These are phyloP conservation scores for Altica lythri DNA, from an alignment of 2,888 invertebrate species.

Conservation along the genomic window DNA sequence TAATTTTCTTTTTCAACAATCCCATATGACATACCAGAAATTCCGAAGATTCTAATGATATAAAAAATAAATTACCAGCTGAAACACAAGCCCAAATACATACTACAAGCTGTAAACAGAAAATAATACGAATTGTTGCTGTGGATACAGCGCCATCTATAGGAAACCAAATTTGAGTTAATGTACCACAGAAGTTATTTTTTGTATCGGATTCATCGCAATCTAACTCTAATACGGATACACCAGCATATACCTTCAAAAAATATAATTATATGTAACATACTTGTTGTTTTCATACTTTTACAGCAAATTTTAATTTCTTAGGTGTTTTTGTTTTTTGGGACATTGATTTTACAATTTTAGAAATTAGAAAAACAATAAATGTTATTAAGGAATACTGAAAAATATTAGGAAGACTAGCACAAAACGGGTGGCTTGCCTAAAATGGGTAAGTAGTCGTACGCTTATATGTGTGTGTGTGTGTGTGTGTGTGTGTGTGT, in stretches of 20 bases:
- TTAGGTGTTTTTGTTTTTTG: no score
- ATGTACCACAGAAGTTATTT: conserved; percentile 23
- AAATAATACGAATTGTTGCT: conserved; percentile 14
- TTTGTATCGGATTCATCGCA: conserved; percentile 21
- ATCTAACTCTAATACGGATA: conserved; percentile 8
- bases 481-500: no score
- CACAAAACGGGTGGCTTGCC: no score
- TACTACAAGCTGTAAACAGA: conserved; percentile 10
- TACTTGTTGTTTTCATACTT: no score
- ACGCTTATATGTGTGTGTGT: no score
- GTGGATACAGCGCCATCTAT: conserved; percentile 16
- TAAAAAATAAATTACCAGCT: conserved; percentile 20
- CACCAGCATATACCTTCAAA: conserved; percentile 15
- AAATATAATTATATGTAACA: background rate
- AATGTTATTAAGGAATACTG: no score
- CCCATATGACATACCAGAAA: conserved; percentile 25
- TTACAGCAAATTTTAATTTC: no score
- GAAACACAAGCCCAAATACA: conserved; percentile 9
- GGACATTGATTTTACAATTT: no score
- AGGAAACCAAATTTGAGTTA: conserved; percentile 27
- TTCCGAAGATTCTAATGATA: conserved; percentile 27
- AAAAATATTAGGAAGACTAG: no score
- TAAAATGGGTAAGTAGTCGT: no score
- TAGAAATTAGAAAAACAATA: no score
- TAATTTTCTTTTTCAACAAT: conserved; percentile 22